These are phyloP conservation scores for Diplosoma virens DNA, from an alignment of 23 tunicate genomes.

Conservation along the genomic window DNA sequence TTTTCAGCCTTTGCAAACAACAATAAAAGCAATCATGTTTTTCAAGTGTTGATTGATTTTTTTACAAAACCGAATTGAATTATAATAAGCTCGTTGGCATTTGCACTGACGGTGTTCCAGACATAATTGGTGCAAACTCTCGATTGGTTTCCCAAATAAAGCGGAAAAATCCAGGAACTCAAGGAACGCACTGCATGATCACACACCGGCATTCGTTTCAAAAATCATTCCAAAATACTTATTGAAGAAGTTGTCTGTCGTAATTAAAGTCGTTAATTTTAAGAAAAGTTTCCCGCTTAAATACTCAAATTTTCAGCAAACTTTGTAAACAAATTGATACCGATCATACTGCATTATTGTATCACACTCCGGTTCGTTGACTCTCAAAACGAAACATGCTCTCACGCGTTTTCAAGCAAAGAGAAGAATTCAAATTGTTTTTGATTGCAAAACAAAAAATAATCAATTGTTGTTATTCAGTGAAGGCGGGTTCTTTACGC, in stretches of 20 bases:
- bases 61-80: conserved; percentile 16
- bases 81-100: conserved; percentile 23
- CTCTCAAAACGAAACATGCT: conserved; percentile 43
- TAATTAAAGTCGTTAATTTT: conserved; percentile 41
- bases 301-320: conserved; percentile 28
- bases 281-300: conserved; percentile 42
- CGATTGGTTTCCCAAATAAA: conserved; percentile 32
- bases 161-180: conserved; percentile 45
- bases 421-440: conserved; percentile 41
- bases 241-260: conserved; percentile 44
- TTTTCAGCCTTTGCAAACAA: conserved; percentile 28
- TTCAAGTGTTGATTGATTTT: conserved; percentile 29
- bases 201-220: conserved; percentile 42
- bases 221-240: conserved; percentile 42
- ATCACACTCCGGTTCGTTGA: conserved; percentile 17
- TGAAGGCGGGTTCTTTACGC: neutral
- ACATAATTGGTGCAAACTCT: conserved; percentile 45
- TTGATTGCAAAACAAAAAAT: conserved; percentile 32
- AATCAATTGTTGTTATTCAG: neutral
- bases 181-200: too few species aligned
- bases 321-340: conserved; percentile 48
- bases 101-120: conserved; percentile 50
- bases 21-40: conserved; percentile 12
- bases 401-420: conserved; percentile 33
- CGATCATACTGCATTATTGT: conserved; percentile 41